Conservation (phyloP, 1,140 invertebrate genomes). For the Cotesia glomerata region DNA sequence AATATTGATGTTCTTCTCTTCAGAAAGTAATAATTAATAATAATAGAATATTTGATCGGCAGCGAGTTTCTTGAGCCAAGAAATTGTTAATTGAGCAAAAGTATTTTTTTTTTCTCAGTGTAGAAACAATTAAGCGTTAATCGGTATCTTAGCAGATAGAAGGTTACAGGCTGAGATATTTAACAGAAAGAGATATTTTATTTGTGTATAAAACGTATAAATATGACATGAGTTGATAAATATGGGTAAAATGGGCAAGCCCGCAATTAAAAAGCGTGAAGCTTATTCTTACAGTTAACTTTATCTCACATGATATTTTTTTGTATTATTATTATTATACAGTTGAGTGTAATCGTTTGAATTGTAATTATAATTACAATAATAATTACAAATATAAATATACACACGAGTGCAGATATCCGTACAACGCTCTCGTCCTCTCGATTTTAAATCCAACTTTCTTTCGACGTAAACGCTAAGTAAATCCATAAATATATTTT, state of each 20-base stretch:
- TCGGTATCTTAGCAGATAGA: no score
- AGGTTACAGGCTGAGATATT: no score
- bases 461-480: not conserved
- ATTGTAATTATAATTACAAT: not conserved
- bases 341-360: not conserved
- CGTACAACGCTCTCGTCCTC: conserved; percentile 16
- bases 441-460: conserved; percentile 28
- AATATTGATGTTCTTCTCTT: no score
- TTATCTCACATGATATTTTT: not conserved
- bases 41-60: no score
- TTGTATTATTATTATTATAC: no score
- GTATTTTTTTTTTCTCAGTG: no score
- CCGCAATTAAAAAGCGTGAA: conserved; percentile 30
- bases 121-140: no score
- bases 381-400: not conserved
- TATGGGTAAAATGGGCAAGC: not conserved
- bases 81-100: no score
- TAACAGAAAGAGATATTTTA: not conserved
- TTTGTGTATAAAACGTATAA: not conserved
- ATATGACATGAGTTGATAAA: not conserved
- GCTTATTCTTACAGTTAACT: not conserved
- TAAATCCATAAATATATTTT: conserved; percentile 2
- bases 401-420: not conserved
- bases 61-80: no score
- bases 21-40: no score